These are phyloP conservation scores for Babyrousa celebensis DNA, from an alignment of 2,797 vertebrate species.

Conservation along the genomic window DNA sequence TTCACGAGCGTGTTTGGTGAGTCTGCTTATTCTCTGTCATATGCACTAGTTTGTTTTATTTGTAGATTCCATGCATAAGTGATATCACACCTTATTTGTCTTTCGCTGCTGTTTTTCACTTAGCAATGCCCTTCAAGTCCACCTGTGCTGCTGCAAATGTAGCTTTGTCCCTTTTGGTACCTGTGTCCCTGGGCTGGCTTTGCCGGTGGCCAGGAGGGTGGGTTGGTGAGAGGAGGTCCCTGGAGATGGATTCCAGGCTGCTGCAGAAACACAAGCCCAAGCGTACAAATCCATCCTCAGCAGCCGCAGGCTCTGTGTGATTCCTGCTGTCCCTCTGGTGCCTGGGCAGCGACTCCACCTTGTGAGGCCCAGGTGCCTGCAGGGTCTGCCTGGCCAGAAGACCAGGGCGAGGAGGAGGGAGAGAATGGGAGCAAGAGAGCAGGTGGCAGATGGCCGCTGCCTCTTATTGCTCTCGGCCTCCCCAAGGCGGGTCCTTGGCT, in stretches of 20 bases:
- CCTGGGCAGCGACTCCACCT: not conserved
- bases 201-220: not conserved
- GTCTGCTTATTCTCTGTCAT: not conserved
- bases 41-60: not conserved
- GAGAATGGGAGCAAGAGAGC: not conserved
- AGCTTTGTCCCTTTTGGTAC: not conserved
- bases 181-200: not conserved
- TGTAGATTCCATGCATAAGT: not conserved
- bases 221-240: rapidly evolving
- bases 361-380: rapidly evolving
- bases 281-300: not conserved
- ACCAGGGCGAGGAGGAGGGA: not conserved
- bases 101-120: not conserved
- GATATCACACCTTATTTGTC: not conserved
- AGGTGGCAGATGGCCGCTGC: not conserved
- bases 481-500: not conserved
- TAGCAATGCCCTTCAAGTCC: not conserved
- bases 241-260: not conserved
- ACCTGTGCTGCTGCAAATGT: not conserved
- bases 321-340: not conserved
- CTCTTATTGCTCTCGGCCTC: no score
- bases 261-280: no score
- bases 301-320: rapidly evolving
- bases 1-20: not conserved
- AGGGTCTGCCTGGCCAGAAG: rapidly evolving